Base-by-base conservation (phyloP, 1,140 invertebrate species). In the Drosophila asahinai region DNA sequence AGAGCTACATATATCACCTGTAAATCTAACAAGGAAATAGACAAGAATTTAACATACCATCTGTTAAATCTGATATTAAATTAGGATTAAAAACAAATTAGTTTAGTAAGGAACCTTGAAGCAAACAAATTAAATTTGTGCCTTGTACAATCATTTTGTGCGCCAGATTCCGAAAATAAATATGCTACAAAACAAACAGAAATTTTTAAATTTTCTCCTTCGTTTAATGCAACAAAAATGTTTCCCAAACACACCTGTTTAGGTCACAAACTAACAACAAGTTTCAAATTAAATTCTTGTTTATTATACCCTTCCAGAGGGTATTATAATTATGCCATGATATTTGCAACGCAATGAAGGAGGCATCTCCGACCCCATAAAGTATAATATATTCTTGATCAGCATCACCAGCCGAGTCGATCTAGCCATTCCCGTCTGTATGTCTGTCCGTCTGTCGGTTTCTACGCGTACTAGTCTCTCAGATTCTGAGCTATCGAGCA, bases 151-250 rank as follows among this genome's bases (percentile, higher is more conserved):
- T 17, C 9, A 0, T 4, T 67, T 43, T 33, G n/a, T 36, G 22
- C 6, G 19, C 14, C 49, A 30, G 17, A 22, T 25, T 49, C 15
- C 25, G 38, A 54, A 45, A 54, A 42, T 14, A 3, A 52, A 52
- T 17, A 38, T 45, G 19, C n/a, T n/a, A 47, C 36, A 52, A 66
- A 47, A 25, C 14, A 58, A 45, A 40, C 49, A 4, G 6, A 15
- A 57, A 43, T 17, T 17, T 19, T 22, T 14, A 42, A 42, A 22
- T 66, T 70, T 55, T 25, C 17, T 3, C 30, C 52, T 66, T 49
- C 68, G 61, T 47, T 66, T n/a, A 72, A 49, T 58, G 36, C 68
- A 61, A 60, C 30, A 52, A 61, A 33, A 17, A 55, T 25, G 36
- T 27, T 19, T 40, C 30, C 14, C 14, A 51, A 30, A 30, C 42